Percentiles rank a stretch among this genome's conserved stretches.
Conservation (phyloP, 1,140 invertebrate species). For the Chrysopa pallens region DNA sequence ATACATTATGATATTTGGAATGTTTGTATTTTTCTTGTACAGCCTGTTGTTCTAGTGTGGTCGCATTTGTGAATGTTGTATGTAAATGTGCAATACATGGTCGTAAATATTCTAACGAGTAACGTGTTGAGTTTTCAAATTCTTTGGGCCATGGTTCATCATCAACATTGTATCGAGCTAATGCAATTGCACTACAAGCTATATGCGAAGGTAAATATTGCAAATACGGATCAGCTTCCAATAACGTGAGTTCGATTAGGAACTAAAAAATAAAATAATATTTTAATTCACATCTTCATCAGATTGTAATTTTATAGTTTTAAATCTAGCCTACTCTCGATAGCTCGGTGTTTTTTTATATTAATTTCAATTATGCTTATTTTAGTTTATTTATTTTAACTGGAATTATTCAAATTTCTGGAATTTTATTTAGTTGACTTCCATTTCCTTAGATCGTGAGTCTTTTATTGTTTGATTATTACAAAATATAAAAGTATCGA, state of each 20-base stretch:
- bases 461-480: too few relatives aligned
- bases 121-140: slow-evolving; percentile 45
- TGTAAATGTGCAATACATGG: slow-evolving; percentile 47
- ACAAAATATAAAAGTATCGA: too few relatives aligned
- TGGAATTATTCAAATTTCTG: too few relatives aligned
- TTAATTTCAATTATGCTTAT: too few relatives aligned
- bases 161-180: slow-evolving; percentile 55
- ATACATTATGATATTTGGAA: slow-evolving; percentile 34
- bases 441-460: too few relatives aligned
- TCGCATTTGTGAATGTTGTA: slow-evolving; percentile 45
- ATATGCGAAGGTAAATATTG: slow-evolving; percentile 69
- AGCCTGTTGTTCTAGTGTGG: slow-evolving; percentile 52
- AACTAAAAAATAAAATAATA: slow-evolving; percentile 58
- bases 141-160: slow-evolving; percentile 43
- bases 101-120: slow-evolving; percentile 45
- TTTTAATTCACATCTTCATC: too few relatives aligned
- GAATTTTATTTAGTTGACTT: too few relatives aligned
- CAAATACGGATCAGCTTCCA: slow-evolving; percentile 74
- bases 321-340: too few relatives aligned
- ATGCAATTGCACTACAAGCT: slow-evolving; percentile 59
- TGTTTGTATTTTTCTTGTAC: slow-evolving; percentile 70
- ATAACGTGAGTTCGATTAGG: slow-evolving; percentile 64
- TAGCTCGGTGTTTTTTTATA: too few relatives aligned
- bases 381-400: too few relatives aligned
- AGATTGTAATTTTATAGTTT: too few relatives aligned